phyloP scores from a whole-genome alignment of 2,797 vertebrate species.

The Uromys caudimaculatus region DNA sequence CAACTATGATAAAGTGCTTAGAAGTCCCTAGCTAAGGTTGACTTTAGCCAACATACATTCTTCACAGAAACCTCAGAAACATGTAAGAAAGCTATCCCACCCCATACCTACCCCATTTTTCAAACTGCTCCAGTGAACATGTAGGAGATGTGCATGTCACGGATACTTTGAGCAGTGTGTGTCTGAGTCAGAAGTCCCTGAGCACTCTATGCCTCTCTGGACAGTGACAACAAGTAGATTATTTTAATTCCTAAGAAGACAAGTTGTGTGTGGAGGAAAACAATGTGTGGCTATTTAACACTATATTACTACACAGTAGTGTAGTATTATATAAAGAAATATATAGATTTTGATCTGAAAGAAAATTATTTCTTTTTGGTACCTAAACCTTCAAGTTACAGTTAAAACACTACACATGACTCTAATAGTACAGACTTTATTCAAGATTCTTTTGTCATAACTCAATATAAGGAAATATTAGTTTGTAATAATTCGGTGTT shows the following conservation, averaged over 20 bases:
- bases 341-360: neutral
- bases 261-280: neutral
- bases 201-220: neutral
- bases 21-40: neutral
- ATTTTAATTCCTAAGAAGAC: neutral
- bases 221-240: neutral
- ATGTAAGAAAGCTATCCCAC: neutral
- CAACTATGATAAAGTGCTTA: neutral
- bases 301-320: neutral
- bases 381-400: neutral
- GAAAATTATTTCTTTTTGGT: neutral
- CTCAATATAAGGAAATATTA: neutral
- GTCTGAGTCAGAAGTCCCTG: neutral
- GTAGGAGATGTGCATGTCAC: neutral
- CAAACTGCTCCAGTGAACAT: neutral
- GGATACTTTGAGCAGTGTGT: neutral
- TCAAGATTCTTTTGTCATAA: no score
- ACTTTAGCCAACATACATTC: neutral
- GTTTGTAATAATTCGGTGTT: neutral
- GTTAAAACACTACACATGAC: neutral
- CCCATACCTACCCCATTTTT: neutral
- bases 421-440: neutral
- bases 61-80: neutral
- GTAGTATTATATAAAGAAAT: neutral
- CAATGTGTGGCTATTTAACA: neutral